Percentiles rank a stretch among this genome's conserved stretches.
phyloP scores from a whole-genome alignment of 2,888 invertebrate species.

The Mamestra brassicae region DNA sequence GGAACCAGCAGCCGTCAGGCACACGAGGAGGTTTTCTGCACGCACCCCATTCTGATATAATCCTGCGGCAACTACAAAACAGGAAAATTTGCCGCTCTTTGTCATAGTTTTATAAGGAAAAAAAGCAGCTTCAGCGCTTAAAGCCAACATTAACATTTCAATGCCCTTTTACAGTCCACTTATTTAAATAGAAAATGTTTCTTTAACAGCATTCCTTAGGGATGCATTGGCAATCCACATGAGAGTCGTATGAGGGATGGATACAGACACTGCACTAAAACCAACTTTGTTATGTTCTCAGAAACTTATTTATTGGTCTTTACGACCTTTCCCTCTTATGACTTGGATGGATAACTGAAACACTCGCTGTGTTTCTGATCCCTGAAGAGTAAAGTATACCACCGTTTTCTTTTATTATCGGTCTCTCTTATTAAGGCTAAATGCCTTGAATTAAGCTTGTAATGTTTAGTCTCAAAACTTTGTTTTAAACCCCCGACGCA shows the following conservation, averaged over 20 bases:
- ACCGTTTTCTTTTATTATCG: background rate
- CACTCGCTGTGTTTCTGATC: slow-evolving; percentile 27
- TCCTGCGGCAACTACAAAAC: background rate
- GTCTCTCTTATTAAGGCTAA: too few species aligned
- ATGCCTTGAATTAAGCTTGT: too few species aligned
- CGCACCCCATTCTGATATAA: too few species aligned
- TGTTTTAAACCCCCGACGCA: too few species aligned
- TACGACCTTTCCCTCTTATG: slow-evolving; percentile 27
- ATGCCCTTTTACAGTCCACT: slow-evolving; percentile 27
- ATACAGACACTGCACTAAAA: slow-evolving; percentile 50
- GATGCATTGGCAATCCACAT: slow-evolving; percentile 38
- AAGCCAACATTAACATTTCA: slow-evolving; percentile 43
- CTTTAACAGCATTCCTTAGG: slow-evolving; percentile 29
- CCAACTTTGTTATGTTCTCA: slow-evolving; percentile 42
- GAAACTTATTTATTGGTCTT: slow-evolving; percentile 52
- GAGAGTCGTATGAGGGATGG: slow-evolving; percentile 49
- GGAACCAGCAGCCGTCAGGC: too few species aligned
- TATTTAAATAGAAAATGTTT: slow-evolving; percentile 55
- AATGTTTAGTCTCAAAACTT: too few species aligned
- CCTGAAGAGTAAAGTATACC: slow-evolving; percentile 34
- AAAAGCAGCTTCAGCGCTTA: background rate
- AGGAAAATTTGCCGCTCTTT: background rate
- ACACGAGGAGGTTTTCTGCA: too few species aligned
- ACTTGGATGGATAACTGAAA: slow-evolving; percentile 28
- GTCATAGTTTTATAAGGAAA: background rate